These are phyloP conservation scores for Caenorhabditis wallacei DNA, from an alignment of 2,888 invertebrate species.

Conservation along the genomic window DNA sequence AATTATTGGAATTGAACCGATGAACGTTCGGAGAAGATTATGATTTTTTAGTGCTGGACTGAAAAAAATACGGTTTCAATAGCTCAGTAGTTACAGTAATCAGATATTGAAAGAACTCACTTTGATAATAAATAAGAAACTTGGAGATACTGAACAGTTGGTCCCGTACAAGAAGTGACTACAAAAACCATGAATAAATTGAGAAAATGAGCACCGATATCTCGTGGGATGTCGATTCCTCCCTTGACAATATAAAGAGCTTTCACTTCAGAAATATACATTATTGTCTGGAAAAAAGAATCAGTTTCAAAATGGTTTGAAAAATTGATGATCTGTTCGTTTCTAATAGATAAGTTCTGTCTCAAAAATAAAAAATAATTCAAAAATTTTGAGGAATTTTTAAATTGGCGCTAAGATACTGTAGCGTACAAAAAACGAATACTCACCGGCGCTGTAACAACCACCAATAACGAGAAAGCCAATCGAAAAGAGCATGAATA, in stretches of 20 bases:
- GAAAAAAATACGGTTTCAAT: no score
- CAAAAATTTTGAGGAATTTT: no score
- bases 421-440: no score
- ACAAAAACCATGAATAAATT: conserved; percentile 47
- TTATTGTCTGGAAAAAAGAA: conserved; percentile 41
- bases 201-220: conserved; percentile 31
- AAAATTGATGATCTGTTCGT: no score
- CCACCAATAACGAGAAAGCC: conserved; percentile 37
- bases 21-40: conserved; percentile 17
- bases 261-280: conserved; percentile 43
- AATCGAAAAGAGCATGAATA: conserved; percentile 39
- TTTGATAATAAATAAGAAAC: conserved; percentile 40
- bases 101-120: background rate
- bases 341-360: no score
- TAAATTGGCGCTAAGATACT: no score
- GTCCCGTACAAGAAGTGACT: conserved; percentile 42
- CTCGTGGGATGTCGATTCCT: conserved; percentile 30
- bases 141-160: conserved; percentile 51
- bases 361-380: no score
- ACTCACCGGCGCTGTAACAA: conserved; percentile 55
- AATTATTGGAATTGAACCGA: conserved; percentile 19
- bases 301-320: background rate
- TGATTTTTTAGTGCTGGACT: conserved; percentile 48
- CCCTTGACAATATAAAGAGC: conserved; percentile 57
- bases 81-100: no score